Evolutionary conservation across 1,140 invertebrate species (phyloP).

Genomic region (Drosophila rhopaloa): DNA sequence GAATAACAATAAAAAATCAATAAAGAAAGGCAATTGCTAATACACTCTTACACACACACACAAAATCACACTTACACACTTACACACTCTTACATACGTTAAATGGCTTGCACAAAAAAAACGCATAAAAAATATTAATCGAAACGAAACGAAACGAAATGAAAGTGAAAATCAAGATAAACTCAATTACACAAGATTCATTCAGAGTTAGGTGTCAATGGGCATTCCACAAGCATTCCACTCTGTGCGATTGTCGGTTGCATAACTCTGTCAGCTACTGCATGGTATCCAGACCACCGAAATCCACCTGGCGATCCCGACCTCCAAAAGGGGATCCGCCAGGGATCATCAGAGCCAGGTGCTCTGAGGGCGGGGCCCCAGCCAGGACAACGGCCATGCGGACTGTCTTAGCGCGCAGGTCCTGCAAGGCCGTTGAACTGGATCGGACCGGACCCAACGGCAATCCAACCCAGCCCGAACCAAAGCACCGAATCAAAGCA

Average conservation of each 20-base stretch:
- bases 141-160: constrained; percentile 32
- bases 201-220: constrained; percentile 83
- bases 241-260: constrained; percentile 78
- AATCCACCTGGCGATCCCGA: constrained; percentile 7
- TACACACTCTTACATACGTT: constrained; percentile 36
- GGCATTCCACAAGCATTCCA: constrained; percentile 73
- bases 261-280: constrained; percentile 82
- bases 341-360: constrained; percentile 12
- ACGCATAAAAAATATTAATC: constrained; percentile 46
- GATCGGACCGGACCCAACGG: constrained; percentile 37
- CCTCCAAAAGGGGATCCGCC: constrained; percentile 1
- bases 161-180: constrained; percentile 39
- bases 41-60: constrained; percentile 36
- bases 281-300: constrained; percentile 51
- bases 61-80: constrained; percentile 39
- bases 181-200: constrained; percentile 73
- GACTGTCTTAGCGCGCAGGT: constrained; percentile 64
- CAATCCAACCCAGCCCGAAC: constrained; percentile 10
- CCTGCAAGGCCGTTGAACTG: constrained; percentile 66
- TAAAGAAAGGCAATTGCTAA: constrained; percentile 60
- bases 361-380: constrained; percentile 42
- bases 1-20: constrained; percentile 53
- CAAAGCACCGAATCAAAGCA: not conserved
- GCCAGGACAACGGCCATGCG: constrained; percentile 64
- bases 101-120: constrained; percentile 75